Evolutionary conservation across 2,797 vertebrate genomes (phyloP), one percentile per base, ranked within the genome.

Genomic region (Rhinoraja longicauda): DNA sequence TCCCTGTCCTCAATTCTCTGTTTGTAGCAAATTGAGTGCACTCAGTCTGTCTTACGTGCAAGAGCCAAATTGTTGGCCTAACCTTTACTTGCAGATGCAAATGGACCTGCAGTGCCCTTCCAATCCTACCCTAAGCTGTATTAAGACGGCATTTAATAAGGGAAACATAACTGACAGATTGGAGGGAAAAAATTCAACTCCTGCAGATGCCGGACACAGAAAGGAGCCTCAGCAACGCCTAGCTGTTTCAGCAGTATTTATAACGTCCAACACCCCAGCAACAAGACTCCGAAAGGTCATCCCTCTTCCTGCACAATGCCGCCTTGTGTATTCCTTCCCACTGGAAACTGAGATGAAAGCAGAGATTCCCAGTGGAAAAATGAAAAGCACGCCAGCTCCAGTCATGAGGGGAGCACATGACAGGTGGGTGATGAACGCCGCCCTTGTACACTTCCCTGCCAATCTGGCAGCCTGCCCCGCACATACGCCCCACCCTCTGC

Each of bases 351-450:
- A 72, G 67, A 72, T 70, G 64, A 90, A 75, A 53, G 72, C 39
- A n/a, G 70, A 92, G 39, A 92, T 92, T 92, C 64, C 70, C 67
- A 53, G 12, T 29, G 90, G 67, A 92, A 92, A 75, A 75, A 73
- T 92, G 39, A 92, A 57, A 57, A 73, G 19, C 70, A 15, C 0
- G 36, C 70, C 67, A 92, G 39, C 36, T 88, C 64, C 1, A 15
- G 90, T 53, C 90, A 91, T 39, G 45, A 73, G 90, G 24, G 29
- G 90, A n/a, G 21, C 6, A 13, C 9, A 57, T 73, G 45, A 92
- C 90, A 92, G 90, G 90, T 92, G 62, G 1, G 57, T 36, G 59
- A 67, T 36, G 19, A 36, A 67, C 67, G n/a, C 5, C n/a, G n/a
- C n/a, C 62, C 84, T 67, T 67, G 59, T 86, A 86, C 13, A 19